phyloP scores from a whole-genome alignment of 1,140 invertebrate species.

The Agrypnia vestita region DNA sequence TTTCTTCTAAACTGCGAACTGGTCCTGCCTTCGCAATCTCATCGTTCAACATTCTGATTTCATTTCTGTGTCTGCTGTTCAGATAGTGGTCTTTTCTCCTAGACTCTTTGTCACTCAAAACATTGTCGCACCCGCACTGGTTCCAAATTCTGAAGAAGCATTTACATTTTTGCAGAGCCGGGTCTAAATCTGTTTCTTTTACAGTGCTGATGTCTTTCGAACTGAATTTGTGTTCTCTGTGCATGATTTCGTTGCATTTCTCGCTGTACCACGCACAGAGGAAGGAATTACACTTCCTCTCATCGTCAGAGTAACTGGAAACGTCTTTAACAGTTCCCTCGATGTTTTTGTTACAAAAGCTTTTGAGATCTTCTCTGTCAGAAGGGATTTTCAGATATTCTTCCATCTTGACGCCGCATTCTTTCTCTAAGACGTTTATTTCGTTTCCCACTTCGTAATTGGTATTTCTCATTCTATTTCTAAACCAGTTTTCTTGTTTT shows the following conservation, averaged over 20 bases:
- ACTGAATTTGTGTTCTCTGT: conserved; percentile 11
- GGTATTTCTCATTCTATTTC: background rate
- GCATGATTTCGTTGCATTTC: conserved; percentile 1
- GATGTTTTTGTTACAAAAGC: conserved; percentile 20
- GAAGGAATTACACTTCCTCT: conserved; percentile 2
- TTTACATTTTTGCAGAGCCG: conserved; percentile 13
- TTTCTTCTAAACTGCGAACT: too few species aligned
- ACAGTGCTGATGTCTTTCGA: background rate
- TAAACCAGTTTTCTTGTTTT: background rate
- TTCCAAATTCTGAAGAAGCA: conserved; percentile 18
- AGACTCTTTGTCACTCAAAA: background rate
- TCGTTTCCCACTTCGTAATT: background rate
- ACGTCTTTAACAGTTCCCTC: background rate
- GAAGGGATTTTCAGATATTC: background rate
- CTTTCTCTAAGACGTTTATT: conserved; percentile 16
- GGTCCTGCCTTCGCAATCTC: background rate
- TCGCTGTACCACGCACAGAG: conserved; percentile 19
- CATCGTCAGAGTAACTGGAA: conserved; percentile 4
- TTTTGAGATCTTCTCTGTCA: background rate
- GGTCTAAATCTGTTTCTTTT: background rate
- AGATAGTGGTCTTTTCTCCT: background rate
- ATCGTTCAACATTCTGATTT: background rate
- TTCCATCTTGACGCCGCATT: conserved; percentile 11
- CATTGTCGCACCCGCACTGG: background rate
- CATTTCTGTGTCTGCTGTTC: background rate